phyloP scores from a whole-genome alignment of 2,797 vertebrate genomes.

The Leuciscus waleckii region DNA sequence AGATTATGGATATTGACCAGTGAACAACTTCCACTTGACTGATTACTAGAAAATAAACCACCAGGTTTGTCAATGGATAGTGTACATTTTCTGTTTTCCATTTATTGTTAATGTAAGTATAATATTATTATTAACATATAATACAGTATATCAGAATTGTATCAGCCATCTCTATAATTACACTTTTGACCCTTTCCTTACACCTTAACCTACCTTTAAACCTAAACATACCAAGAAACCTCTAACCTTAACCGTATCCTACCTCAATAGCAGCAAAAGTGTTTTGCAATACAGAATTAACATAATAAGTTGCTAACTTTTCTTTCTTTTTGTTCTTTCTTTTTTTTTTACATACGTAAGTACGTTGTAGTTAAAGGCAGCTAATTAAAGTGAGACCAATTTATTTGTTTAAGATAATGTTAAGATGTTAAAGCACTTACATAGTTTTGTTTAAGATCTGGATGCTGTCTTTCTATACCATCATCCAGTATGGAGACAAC shows the following conservation, averaged over 20 bases:
- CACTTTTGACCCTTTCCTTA: not conserved
- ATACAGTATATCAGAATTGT: not conserved
- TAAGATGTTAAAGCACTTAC: conserved; percentile 79
- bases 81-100: not conserved
- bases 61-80: not conserved
- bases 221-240: not conserved
- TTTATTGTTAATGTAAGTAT: not conserved
- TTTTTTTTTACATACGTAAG: too few species aligned
- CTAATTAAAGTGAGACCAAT: not conserved
- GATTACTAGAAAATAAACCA: not conserved
- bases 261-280: conserved; percentile 58
- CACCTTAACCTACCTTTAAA: not conserved
- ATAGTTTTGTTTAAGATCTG: conserved; percentile 94
- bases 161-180: not conserved
- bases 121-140: not conserved
- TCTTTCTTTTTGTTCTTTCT: too few species aligned
- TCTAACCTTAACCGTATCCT: conserved; percentile 66
- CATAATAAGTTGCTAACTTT: not conserved
- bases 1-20: not conserved
- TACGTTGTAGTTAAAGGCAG: not conserved
- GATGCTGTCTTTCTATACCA: conserved; percentile 91
- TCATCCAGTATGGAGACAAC: conserved; percentile 95
- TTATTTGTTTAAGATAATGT: not conserved
- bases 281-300: not conserved
- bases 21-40: not conserved